Conservation (phyloP, 2,797 vertebrate genomes). For the Fistularia tabacaria region DNA sequence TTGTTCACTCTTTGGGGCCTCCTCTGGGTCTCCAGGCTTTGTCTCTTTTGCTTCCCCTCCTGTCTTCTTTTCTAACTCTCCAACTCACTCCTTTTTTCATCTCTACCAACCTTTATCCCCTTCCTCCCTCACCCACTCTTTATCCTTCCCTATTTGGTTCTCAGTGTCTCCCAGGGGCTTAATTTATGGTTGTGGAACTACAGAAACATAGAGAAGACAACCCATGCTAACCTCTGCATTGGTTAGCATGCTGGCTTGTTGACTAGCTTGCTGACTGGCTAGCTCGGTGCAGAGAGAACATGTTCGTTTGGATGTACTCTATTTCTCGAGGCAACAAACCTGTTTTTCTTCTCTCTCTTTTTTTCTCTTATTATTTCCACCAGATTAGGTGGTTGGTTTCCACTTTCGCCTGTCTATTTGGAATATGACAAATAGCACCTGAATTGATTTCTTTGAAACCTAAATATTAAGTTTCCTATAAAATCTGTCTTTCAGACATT, state of each 20-base stretch:
- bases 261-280: conserved; percentile 27
- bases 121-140: conserved; percentile 47
- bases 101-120: conserved; percentile 23
- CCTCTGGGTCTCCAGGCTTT: conserved; percentile 46
- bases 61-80: conserved; percentile 42
- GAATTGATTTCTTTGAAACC: too few species aligned
- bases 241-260: conserved; percentile 44
- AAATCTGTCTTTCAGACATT: too few species aligned
- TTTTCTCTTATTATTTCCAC: conserved; percentile 1
- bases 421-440: too few species aligned
- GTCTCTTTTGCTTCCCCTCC: conserved; percentile 29
- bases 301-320: conserved; percentile 21
- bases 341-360: conserved; percentile 7
- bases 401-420: too few species aligned
- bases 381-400: too few species aligned
- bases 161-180: conserved; percentile 62
- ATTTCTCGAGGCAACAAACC: conserved; percentile 17
- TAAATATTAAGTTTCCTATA: too few species aligned
- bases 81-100: conserved; percentile 35
- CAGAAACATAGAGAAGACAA: conserved; percentile 63
- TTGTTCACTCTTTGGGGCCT: conserved; percentile 57
- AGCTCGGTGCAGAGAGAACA: conserved; percentile 25
- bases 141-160: conserved; percentile 42
- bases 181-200: conserved; percentile 69
- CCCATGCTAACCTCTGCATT: conserved; percentile 63